These are phyloP conservation scores for Periophthalmodon schlosseri DNA, from an alignment of 2,113 vertebrate species.

Conservation along the genomic window DNA sequence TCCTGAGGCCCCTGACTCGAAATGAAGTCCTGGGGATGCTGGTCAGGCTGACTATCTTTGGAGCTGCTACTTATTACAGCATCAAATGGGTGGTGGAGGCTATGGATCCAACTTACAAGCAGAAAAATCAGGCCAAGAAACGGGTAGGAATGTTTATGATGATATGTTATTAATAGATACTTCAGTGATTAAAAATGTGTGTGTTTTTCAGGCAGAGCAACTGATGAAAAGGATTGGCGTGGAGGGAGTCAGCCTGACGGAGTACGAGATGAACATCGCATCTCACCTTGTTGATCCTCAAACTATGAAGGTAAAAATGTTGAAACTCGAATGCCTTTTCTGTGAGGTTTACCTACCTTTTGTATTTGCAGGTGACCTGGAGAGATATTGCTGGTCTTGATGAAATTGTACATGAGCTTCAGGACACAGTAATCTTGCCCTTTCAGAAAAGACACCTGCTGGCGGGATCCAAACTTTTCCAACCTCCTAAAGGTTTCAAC, in stretches of 20 bases:
- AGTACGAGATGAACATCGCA: conserved; percentile 82
- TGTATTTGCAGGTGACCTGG: conserved; percentile 75
- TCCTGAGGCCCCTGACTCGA: conserved; percentile 75
- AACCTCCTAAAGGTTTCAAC: conserved; percentile 79
- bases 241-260: conserved; percentile 77
- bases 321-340: not conserved
- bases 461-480: conserved; percentile 78
- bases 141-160: conserved; percentile 46
- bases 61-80: conserved; percentile 79
- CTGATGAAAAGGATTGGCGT: conserved; percentile 82
- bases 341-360: not conserved
- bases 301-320: conserved; percentile 71
- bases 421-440: conserved; percentile 80
- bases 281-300: conserved; percentile 78
- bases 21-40: conserved; percentile 77
- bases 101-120: conserved; percentile 79
- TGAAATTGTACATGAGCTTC: conserved; percentile 77
- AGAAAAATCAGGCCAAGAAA: conserved; percentile 81
- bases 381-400: conserved; percentile 81
- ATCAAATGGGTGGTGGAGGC: conserved; percentile 82
- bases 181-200: not conserved
- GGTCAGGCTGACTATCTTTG: conserved; percentile 78
- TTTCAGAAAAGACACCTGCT: conserved; percentile 81
- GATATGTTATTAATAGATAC: not conserved
- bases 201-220: conserved; percentile 70